Evolutionary conservation across 2,113 vertebrate species (phyloP).

Genomic region (Acinonyx jubatus): DNA sequence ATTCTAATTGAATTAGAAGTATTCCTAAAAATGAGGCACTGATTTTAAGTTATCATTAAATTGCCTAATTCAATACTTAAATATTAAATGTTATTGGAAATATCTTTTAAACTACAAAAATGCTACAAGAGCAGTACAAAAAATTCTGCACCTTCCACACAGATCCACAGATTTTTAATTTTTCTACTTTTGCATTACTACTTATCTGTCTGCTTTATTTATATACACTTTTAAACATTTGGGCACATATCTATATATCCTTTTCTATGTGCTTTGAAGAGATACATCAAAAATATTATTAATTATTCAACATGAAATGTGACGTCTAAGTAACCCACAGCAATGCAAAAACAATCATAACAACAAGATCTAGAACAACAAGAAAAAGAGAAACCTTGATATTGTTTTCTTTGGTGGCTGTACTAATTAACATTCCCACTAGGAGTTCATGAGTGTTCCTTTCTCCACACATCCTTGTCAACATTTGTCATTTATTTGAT

Average conservation of each 20-base stretch:
- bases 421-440: not conserved
- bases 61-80: not conserved
- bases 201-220: not conserved
- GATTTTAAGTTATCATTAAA: not conserved
- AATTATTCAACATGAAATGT: not conserved
- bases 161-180: not conserved
- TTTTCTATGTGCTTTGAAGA: not conserved
- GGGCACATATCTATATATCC: not conserved
- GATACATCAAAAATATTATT: not conserved
- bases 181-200: not conserved
- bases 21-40: not conserved
- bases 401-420: not conserved
- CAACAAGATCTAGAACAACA: not conserved
- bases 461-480: not conserved
- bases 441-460: not conserved
- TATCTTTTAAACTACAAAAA: not conserved
- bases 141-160: not conserved
- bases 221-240: not conserved
- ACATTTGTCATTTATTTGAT: not conserved
- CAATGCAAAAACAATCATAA: not conserved
- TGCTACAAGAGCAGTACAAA: not conserved
- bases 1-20: not conserved
- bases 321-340: not conserved
- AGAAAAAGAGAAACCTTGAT: not conserved
- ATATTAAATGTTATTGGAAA: not conserved